phyloP scores from a whole-genome alignment of 2,888 invertebrate genomes.

The Tribolium freemani region DNA sequence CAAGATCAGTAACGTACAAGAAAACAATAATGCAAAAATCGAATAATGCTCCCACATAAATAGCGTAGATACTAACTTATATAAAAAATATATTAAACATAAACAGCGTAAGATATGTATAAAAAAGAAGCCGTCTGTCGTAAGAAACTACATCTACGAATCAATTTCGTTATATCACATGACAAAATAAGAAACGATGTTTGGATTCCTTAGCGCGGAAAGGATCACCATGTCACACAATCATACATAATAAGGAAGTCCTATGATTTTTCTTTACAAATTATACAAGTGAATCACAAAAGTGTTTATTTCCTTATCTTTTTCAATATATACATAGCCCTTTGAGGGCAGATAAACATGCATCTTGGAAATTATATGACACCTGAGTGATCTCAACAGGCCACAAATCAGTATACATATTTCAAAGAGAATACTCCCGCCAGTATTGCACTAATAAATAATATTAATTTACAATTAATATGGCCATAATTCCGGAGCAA shows the following conservation, averaged over 20 bases:
- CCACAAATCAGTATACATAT: conserved; percentile 50
- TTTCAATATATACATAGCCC: conserved; percentile 38
- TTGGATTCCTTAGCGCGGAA: conserved; percentile 27
- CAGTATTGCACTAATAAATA: neutral
- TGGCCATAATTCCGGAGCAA: conserved; percentile 1
- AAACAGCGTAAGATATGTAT: conserved; percentile 45
- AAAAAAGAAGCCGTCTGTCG: conserved; percentile 40
- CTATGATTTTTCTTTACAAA: conserved; percentile 57
- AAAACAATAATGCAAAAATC: conserved; percentile 41
- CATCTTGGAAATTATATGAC: conserved; percentile 39
- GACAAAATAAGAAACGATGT: conserved; percentile 34
- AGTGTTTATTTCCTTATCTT: conserved; percentile 29
- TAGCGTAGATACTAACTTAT: conserved; percentile 43
- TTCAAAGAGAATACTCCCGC: conserved; percentile 15
- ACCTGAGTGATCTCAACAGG: conserved; percentile 51
- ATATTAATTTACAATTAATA: neutral
- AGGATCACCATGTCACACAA: conserved; percentile 34
- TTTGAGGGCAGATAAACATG: conserved; percentile 32
- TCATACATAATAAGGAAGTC: conserved; percentile 52
- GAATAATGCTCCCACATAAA: conserved; percentile 44
- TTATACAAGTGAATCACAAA: conserved; percentile 56
- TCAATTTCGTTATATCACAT: conserved; percentile 44
- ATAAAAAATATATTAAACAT: conserved; percentile 41
- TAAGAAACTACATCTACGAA: conserved; percentile 42
- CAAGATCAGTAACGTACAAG: conserved; percentile 53